Evolutionary conservation across 2,113 vertebrate species (phyloP), one percentile per base, ranked within the genome.

Genomic region (Myotis lucifugus): DNA sequence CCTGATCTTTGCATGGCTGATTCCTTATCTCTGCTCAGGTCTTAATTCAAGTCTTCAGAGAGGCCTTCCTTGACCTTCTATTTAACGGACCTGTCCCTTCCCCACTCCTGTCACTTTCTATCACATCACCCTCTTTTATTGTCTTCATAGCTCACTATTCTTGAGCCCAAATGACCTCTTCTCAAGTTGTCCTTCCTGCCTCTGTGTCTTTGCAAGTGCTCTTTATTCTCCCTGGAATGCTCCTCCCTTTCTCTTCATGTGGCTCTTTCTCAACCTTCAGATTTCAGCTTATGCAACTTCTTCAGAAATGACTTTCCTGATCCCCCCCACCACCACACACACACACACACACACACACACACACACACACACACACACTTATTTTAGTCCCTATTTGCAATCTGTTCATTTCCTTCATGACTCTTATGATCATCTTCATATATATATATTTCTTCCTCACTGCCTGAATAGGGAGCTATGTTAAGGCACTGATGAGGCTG

Each of bases 21-120:
- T 93, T 95, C 66, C 84, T 95, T 77, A 74, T 91, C 81, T 96
- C 46, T 88, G 66, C 59, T 95, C 67, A 90, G 70, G 56, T 91
- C 79, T 95, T 90, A 77, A 93, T 93, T 96, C 93, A 95, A 82
- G 59, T 97, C 66, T 46, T 93, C 74, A 67, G 52, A 88, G 46
- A 85, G 76, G 86, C 86, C 84, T 94, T 93, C 56, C 42, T 37
- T 96, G 90, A 95, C 93, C 89, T 74, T 27, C 85, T 87, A 77
- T 87, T 94, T 93, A 88, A 96, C 92, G 70, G 81, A 76, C 50
- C 37, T 91, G 95, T 72, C 79, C 87, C 89, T 77, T 59, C 82
- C n/a, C 72, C 37, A 84, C 34, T 54, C 70, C 70, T 95, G 95
- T 97, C 93, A 88, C 78, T 95, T 96, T 74, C 61, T 64, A 91